Evolutionary conservation across 1,140 invertebrate genomes (phyloP), one percentile per base, ranked within the genome.

Genomic region (Pseudomyrmex cubaensis): DNA sequence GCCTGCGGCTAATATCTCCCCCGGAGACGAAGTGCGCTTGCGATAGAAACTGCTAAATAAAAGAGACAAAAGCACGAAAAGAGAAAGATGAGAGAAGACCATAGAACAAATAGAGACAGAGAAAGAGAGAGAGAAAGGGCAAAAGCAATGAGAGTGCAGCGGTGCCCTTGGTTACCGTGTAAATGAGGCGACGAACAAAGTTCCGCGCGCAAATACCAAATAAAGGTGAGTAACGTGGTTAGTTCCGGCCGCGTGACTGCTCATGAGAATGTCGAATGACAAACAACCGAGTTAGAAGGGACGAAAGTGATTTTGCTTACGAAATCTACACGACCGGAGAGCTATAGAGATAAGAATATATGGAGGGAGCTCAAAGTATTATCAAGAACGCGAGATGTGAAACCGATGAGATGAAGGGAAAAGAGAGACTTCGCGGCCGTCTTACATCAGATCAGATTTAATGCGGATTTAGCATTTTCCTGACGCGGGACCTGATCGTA

Each of bases 1-100:
- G 84, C 83, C 82, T 63, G 87, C 69, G 86, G 87, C 86, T 88
- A 87, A 88, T 88, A 85, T 88, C 83, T 84, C 72, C 67, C 86
- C 52, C 72, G 76, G 50, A 88, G 62, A 62, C 48, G 62, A 54
- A 61, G 17, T 35, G 20, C 15, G 63, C 48, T 3, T 25, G 17
- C 48, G 44, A 82, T 52, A 74, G 78, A 75, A 82, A 63, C 78
- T 75, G 54, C 72, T 25, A 46, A 82, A 73, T 82, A 64, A 83
- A 64, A 54, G 73, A 78, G 74, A 83, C 74, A 78, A 83, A 78
- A 78, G 66, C 66, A n/a, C 10, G 48, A 62, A 66, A 82, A 25
- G 57, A 75, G 75, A 64, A 74, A 82, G 59, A 52, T 54, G 70
- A 25, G 70, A 25, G 50, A 25, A 46, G 50, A 56, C 44, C 66